A percentile compares a stretch with the other conserved stretches of the same genome.
These are phyloP conservation scores for Pachypanchax playfairii DNA, from an alignment of 2,113 vertebrate species.

Conservation along the genomic window DNA sequence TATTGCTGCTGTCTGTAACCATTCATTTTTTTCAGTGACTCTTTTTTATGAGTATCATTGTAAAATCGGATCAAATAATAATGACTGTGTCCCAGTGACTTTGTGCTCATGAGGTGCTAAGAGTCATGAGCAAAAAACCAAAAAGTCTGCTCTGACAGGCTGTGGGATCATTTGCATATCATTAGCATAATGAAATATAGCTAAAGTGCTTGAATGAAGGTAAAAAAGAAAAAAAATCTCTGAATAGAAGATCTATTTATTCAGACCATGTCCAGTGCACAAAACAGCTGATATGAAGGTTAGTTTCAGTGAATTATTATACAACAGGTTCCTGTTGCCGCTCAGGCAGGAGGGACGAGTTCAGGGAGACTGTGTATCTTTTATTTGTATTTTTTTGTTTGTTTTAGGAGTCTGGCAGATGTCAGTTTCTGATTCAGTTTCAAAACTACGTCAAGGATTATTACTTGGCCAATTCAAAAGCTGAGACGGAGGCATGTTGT, in stretches of 20 bases:
- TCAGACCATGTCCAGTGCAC: too few species aligned
- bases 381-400: too few species aligned
- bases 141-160: slow-evolving; percentile 10
- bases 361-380: too few species aligned
- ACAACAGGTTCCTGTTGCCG: slow-evolving; percentile 35
- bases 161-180: slow-evolving; percentile 2
- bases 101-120: neutral
- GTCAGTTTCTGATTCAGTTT: slow-evolving; percentile 39
- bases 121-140: neutral
- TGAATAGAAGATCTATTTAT: neutral
- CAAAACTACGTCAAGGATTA: slow-evolving; percentile 46
- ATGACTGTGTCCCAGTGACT: neutral
- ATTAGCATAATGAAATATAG: slow-evolving; percentile 17
- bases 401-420: slow-evolving; percentile 36
- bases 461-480: slow-evolving; percentile 20
- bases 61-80: neutral
- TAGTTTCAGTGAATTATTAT: slow-evolving; percentile 28
- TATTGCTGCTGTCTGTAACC: neutral
- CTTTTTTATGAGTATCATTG: neutral
- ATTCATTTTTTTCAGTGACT: slow-evolving; percentile 1
- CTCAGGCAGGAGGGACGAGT: slow-evolving; percentile 35
- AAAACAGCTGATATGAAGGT: slow-evolving; percentile 19
- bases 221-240: slow-evolving; percentile 8
- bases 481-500: neutral
- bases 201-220: neutral